Percentiles rank a stretch among this genome's conserved stretches.
Conservation (phyloP, 1,140 invertebrate genomes). For the Danaus plexippus region DNA sequence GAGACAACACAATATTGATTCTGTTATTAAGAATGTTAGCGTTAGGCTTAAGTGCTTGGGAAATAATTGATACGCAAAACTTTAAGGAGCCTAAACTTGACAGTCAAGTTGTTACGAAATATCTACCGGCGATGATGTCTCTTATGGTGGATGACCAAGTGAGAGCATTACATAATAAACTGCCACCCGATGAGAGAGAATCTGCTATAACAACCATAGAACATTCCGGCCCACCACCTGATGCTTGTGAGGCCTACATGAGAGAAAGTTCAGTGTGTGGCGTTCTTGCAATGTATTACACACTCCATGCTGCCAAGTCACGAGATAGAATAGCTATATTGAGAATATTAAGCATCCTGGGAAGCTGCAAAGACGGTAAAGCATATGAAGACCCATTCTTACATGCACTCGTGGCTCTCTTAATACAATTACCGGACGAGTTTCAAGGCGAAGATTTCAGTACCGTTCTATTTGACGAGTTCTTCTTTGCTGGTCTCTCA, state of each 20-base stretch:
- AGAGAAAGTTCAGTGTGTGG: conserved; percentile 92
- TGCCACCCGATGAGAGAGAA: conserved; percentile 94
- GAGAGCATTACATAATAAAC: conserved; percentile 85
- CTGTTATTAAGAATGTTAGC: conserved; percentile 94
- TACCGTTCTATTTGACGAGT: conserved; percentile 96
- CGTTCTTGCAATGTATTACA: conserved; percentile 96
- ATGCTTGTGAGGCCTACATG: conserved; percentile 92
- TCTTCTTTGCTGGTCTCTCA: conserved; percentile 90
- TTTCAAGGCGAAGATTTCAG: conserved; percentile 96
- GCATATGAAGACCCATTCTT: conserved; percentile 96
- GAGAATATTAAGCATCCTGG: conserved; percentile 88
- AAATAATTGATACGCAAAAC: conserved; percentile 96
- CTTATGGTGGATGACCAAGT: conserved; percentile 98
- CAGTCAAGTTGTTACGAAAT: conserved; percentile 93
- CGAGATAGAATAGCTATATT: conserved; percentile 90
- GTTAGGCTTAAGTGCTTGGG: conserved; percentile 94
- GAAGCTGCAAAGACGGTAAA: conserved; percentile 91
- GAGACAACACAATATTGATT: conserved; percentile 93
- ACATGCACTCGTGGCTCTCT: conserved; percentile 90
- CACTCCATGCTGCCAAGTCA: conserved; percentile 85
- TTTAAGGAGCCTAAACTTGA: conserved; percentile 97
- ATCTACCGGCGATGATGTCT: conserved; percentile 93
- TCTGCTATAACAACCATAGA: conserved; percentile 94
- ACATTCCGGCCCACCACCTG: conserved; percentile 93
- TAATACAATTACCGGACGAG: conserved; percentile 93